A percentile compares a stretch with the other conserved stretches of the same genome.
phyloP scores from a whole-genome alignment of 1,140 invertebrate genomes.

The Bactericera cockerelli region DNA sequence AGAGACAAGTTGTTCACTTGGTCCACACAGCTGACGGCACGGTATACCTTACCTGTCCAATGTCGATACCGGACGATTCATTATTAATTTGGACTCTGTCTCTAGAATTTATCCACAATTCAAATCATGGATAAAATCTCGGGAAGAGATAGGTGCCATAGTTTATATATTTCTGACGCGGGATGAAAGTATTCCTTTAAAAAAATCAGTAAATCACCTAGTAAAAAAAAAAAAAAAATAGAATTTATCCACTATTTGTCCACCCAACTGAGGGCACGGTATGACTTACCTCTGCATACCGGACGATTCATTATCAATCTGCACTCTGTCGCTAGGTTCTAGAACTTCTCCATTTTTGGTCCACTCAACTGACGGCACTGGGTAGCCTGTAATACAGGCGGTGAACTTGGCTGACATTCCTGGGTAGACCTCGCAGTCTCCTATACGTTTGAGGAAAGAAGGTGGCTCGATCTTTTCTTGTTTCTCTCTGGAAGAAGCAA shows the following conservation, averaged over 20 bases:
- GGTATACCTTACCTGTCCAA: slow-evolving; percentile 35
- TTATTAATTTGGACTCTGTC: slow-evolving; percentile 66
- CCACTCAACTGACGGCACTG: slow-evolving; percentile 74
- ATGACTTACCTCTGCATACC: slow-evolving; percentile 45
- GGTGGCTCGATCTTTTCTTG: slow-evolving; percentile 63
- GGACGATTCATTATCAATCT: slow-evolving; percentile 63
- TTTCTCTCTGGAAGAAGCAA: slow-evolving; percentile 46
- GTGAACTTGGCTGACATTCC: slow-evolving; percentile 84
- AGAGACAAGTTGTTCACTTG: too few species aligned
- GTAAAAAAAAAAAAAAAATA: too few species aligned
- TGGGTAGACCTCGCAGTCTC: slow-evolving; percentile 70
- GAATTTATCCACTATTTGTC: slow-evolving; percentile 43
- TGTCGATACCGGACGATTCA: slow-evolving; percentile 61
- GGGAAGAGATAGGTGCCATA: too few species aligned
- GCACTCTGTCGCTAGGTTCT: slow-evolving; percentile 60
- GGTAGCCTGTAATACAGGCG: slow-evolving; percentile 66
- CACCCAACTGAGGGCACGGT: too few species aligned
- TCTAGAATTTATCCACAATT: too few species aligned
- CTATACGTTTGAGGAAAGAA: slow-evolving; percentile 74
- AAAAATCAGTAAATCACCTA: too few species aligned
- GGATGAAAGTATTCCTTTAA: too few species aligned
- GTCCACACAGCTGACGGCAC: too few species aligned
- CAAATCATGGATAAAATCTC: too few species aligned
- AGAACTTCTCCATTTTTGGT: slow-evolving; percentile 62
- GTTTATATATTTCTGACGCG: too few species aligned